Conservation (phyloP, 2,888 invertebrate genomes). For the Microplitis deprimator region DNA sequence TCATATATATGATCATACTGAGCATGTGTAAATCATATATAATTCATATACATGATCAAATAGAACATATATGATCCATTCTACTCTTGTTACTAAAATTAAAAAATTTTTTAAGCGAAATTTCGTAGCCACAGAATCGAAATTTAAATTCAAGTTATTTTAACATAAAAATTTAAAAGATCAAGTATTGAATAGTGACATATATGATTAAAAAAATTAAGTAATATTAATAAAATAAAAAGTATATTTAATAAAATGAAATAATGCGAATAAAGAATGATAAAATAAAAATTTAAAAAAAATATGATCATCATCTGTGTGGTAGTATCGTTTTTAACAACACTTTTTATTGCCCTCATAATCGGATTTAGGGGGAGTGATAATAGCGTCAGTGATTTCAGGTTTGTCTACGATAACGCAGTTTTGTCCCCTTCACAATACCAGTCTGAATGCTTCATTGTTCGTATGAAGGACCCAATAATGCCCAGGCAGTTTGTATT, state of each 20-base stretch:
- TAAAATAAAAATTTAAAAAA: conserved; percentile 9
- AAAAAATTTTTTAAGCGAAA: too few relatives aligned
- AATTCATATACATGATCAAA: too few relatives aligned
- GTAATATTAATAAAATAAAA: not conserved
- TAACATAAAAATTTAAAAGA: too few relatives aligned
- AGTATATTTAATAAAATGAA: not conserved
- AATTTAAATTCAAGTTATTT: too few relatives aligned
- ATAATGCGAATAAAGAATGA: conserved; percentile 22
- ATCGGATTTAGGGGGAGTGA: conserved; percentile 65
- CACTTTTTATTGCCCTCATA: conserved; percentile 65
- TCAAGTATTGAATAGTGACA: too few relatives aligned
- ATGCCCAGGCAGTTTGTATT: not conserved
- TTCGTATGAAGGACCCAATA: conserved; percentile 57
- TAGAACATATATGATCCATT: too few relatives aligned
- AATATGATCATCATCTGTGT: not conserved
- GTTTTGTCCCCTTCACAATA: conserved; percentile 63
- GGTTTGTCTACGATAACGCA: conserved; percentile 69
- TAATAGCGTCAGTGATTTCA: conserved; percentile 67
- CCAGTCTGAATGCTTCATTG: conserved; percentile 66
- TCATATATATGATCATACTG: too few relatives aligned
- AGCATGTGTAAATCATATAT: too few relatives aligned
- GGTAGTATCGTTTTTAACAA: conserved; percentile 36
- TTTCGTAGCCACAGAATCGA: too few relatives aligned
- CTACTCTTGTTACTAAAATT: too few relatives aligned
- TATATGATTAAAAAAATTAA: too few relatives aligned